Evolutionary conservation across 2,888 invertebrate species (phyloP).

Genomic region (Leptarthrus brevirostris): DNA sequence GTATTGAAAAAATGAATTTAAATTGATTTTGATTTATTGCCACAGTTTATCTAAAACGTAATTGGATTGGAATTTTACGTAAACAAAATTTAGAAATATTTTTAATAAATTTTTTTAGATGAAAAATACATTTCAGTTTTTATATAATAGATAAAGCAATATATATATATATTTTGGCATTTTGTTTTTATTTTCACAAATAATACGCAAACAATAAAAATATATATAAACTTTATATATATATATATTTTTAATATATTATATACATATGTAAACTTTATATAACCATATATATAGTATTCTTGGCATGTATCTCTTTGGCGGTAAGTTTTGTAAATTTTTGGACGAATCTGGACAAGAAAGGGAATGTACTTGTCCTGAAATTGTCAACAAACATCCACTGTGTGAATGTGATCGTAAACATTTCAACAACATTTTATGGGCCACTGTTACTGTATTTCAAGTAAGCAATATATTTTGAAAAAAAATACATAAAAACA

Average conservation of each 20-base stretch:
- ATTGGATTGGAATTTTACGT: neutral
- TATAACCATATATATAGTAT: constrained; percentile 76
- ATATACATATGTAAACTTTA: constrained; percentile 56
- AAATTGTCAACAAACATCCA: constrained; percentile 88
- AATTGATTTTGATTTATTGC: neutral
- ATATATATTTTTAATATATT: constrained; percentile 46
- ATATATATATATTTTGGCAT: no score
- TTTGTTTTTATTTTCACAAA: constrained; percentile 12
- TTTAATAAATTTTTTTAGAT: no score
- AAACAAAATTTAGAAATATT: neutral
- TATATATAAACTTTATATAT: constrained; percentile 35
- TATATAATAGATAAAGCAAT: no score
- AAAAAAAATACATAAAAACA: constrained; percentile 50
- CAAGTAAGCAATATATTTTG: constrained; percentile 78
- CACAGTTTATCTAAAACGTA: neutral
- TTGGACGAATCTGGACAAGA: constrained; percentile 84
- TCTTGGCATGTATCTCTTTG: constrained; percentile 99
- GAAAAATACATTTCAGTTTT: no score
- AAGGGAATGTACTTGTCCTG: constrained; percentile 93
- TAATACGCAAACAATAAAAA: constrained; percentile 25
- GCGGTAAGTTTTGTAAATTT: constrained; percentile 99
- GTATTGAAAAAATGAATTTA: neutral
- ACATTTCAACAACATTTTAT: constrained; percentile 98
- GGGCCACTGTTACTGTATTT: constrained; percentile 97
- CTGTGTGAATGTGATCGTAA: constrained; percentile 96